These are phyloP conservation scores for Proteles cristata DNA, from an alignment of 2,113 vertebrate species.

Conservation along the genomic window DNA sequence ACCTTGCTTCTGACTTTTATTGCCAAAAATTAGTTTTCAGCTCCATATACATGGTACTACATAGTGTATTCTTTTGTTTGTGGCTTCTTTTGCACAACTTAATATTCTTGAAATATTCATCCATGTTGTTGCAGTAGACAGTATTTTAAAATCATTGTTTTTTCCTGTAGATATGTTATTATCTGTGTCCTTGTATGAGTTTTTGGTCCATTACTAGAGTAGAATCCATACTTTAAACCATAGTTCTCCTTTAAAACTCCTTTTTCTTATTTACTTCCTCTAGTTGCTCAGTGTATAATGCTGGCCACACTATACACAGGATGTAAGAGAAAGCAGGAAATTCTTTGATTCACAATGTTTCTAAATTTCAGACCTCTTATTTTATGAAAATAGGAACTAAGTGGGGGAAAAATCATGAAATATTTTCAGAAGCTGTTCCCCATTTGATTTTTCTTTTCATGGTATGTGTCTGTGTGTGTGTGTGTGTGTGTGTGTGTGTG, in stretches of 20 bases:
- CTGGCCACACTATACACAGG: background rate
- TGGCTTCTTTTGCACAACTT: constrained; percentile 8
- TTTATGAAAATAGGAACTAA: constrained; percentile 37
- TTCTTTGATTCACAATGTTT: background rate
- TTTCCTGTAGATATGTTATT: constrained; percentile 9
- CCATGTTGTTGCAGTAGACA: background rate
- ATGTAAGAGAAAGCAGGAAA: background rate
- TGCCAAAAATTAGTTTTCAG: background rate
- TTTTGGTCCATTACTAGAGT: background rate
- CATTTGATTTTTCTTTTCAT: background rate
- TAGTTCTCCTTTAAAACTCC: background rate
- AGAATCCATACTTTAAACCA: background rate
- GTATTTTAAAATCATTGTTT: background rate
- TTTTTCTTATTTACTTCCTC: background rate
- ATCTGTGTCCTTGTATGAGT: background rate
- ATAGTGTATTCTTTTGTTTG: background rate
- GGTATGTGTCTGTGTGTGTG: background rate
- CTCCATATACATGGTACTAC: background rate
- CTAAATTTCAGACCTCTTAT: constrained; percentile 5
- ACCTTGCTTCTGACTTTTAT: background rate
- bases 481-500: background rate
- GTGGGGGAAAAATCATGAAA: background rate
- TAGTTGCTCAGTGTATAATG: background rate
- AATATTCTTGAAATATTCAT: constrained; percentile 33
- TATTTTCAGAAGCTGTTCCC: background rate